phyloP scores from a whole-genome alignment of 2,888 invertebrate species.

The Cryptus viduatorius region DNA sequence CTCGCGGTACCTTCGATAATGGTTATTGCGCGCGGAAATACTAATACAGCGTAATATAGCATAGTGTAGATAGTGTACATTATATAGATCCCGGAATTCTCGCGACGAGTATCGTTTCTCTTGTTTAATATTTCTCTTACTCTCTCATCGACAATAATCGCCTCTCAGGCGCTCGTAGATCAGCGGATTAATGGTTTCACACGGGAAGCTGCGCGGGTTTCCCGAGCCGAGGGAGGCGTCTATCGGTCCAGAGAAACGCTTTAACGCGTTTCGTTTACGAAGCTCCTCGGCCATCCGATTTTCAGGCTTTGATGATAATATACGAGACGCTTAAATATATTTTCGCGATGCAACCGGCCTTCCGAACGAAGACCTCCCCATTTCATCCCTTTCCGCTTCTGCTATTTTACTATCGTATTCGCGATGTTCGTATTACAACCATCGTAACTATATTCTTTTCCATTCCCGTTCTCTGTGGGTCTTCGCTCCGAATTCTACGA shows the following conservation, averaged over 20 bases:
- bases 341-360: slow-evolving; percentile 35
- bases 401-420: slow-evolving; percentile 46
- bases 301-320: slow-evolving; percentile 73
- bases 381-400: slow-evolving; percentile 38
- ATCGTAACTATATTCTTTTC: slow-evolving; percentile 58
- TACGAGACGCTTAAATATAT: slow-evolving; percentile 72
- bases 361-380: slow-evolving; percentile 1
- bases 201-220: slow-evolving; percentile 22
- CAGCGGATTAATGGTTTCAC: slow-evolving; percentile 43
- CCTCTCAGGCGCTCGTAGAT: slow-evolving; percentile 30
- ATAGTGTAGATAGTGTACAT: background rate
- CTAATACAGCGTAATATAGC: slow-evolving; percentile 68
- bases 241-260: slow-evolving; percentile 35
- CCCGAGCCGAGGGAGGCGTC: slow-evolving; percentile 31
- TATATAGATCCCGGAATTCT: slow-evolving; percentile 24
- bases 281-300: slow-evolving; percentile 57
- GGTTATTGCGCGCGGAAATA: slow-evolving; percentile 58
- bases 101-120: background rate
- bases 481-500: slow-evolving; percentile 39
- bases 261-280: slow-evolving; percentile 23
- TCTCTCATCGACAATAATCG: slow-evolving; percentile 47
- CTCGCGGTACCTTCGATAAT: slow-evolving; percentile 48
- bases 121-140: slow-evolving; percentile 1
- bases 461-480: slow-evolving; percentile 22
- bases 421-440: slow-evolving; percentile 55